These are phyloP conservation scores for Capreolus pygargus DNA, from an alignment of 2,113 vertebrate genomes.

Conservation along the genomic window DNA sequence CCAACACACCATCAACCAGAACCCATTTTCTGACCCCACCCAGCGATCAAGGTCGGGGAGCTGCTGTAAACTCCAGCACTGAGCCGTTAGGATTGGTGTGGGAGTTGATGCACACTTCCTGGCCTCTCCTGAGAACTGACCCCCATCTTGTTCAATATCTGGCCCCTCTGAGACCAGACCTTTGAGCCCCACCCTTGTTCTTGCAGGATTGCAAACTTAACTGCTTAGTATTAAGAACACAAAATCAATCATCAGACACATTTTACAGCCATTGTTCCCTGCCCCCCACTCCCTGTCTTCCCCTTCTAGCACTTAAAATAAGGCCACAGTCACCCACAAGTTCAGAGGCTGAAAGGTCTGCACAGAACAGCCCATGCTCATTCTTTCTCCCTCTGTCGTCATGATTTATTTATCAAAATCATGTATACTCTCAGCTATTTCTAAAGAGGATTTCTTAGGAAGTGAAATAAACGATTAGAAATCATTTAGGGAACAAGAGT, in stretches of 20 bases:
- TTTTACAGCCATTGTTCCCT: background rate
- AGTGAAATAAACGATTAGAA: slow-evolving; percentile 48
- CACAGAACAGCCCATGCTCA: background rate
- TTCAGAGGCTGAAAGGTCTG: background rate
- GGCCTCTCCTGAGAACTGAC: background rate
- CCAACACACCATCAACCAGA: background rate
- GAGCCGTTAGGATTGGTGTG: background rate
- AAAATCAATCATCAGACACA: background rate
- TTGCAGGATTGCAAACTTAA: background rate
- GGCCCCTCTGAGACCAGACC: background rate
- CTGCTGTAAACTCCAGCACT: background rate
- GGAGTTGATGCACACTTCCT: too few species aligned
- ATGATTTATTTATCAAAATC: slow-evolving; percentile 49
- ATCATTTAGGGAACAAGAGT: background rate
- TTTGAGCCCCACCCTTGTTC: background rate
- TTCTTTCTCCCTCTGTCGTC: background rate
- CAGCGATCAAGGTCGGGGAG: rapidly evolving
- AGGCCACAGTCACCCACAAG: background rate
- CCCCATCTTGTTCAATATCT: too few species aligned
- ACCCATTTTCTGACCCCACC: background rate
- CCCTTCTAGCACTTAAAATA: background rate
- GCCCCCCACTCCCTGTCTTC: too few species aligned
- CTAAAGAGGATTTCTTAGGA: slow-evolving; percentile 53
- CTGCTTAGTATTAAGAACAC: background rate
- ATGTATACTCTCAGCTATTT: slow-evolving; percentile 42